Conservation (phyloP, 1,140 invertebrate species). For the Zaprionus davidi region DNA sequence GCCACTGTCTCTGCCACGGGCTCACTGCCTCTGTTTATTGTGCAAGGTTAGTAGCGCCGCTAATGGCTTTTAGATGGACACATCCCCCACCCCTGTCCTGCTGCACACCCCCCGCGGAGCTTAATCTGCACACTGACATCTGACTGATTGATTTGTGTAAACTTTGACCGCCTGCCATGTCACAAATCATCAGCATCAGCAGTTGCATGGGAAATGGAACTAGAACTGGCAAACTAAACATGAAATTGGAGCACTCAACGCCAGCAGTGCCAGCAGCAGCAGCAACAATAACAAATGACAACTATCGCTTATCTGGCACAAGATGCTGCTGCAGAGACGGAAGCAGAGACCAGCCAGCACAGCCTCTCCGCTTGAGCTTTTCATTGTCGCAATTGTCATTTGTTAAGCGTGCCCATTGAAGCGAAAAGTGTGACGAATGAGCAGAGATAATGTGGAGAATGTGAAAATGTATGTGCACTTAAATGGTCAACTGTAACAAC, state of each 20-base stretch:
- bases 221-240: slow-evolving; percentile 8
- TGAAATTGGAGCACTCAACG: slow-evolving; percentile 50
- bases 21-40: slow-evolving; percentile 43
- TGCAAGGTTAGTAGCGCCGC: slow-evolving; percentile 71
- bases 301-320: slow-evolving; percentile 59
- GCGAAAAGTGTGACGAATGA: slow-evolving; percentile 71
- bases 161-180: slow-evolving; percentile 67
- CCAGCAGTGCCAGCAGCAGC: slow-evolving; percentile 24
- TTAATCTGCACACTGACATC: slow-evolving; percentile 5
- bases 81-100: background rate
- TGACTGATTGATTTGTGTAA: slow-evolving; percentile 76
- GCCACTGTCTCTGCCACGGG: background rate
- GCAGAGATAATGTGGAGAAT: slow-evolving; percentile 61
- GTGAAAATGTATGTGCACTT: slow-evolving; percentile 15
- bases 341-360: slow-evolving; percentile 36
- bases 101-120: background rate
- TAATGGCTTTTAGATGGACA: slow-evolving; percentile 60
- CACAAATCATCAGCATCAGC: slow-evolving; percentile 37
- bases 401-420: slow-evolving; percentile 67
- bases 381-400: slow-evolving; percentile 44
- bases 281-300: slow-evolving; percentile 33
- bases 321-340: slow-evolving; percentile 13
- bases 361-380: slow-evolving; percentile 8
- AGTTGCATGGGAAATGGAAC: slow-evolving; percentile 15
- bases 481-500: slow-evolving; percentile 25